phyloP scores from a whole-genome alignment of 1,140 invertebrate species.

The Bombus picipes region DNA sequence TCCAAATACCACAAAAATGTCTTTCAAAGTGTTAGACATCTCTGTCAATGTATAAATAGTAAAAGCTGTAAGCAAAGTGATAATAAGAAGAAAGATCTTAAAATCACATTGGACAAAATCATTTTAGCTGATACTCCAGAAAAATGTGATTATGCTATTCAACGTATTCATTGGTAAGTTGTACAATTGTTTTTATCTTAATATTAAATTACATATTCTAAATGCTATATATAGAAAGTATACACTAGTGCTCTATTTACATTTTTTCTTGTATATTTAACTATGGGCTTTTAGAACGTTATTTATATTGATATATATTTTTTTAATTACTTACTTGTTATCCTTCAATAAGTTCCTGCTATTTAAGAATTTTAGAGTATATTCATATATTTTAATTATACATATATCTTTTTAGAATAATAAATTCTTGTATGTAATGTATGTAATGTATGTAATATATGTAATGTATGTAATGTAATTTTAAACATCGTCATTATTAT shows the following conservation, averaged over 20 bases:
- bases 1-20: slow-evolving; percentile 80
- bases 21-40: slow-evolving; percentile 74
- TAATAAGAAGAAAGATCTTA: slow-evolving; percentile 57
- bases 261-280: slow-evolving; percentile 9
- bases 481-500: neutral
- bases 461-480: too few relatives aligned
- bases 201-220: neutral
- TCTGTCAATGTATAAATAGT: slow-evolving; percentile 72
- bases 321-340: neutral
- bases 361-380: neutral
- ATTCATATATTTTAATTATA: neutral
- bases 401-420: neutral
- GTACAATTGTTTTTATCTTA: neutral
- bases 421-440: too few relatives aligned
- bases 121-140: slow-evolving; percentile 79
- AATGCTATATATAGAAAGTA: neutral
- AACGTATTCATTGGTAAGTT: slow-evolving; percentile 77
- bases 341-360: neutral
- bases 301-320: neutral
- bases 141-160: slow-evolving; percentile 79
- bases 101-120: slow-evolving; percentile 73
- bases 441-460: too few relatives aligned
- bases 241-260: neutral
- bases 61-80: slow-evolving; percentile 44
- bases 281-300: neutral